These are phyloP conservation scores for Phalloptychus januarius DNA, from an alignment of 2,797 vertebrate genomes.

Conservation along the genomic window DNA sequence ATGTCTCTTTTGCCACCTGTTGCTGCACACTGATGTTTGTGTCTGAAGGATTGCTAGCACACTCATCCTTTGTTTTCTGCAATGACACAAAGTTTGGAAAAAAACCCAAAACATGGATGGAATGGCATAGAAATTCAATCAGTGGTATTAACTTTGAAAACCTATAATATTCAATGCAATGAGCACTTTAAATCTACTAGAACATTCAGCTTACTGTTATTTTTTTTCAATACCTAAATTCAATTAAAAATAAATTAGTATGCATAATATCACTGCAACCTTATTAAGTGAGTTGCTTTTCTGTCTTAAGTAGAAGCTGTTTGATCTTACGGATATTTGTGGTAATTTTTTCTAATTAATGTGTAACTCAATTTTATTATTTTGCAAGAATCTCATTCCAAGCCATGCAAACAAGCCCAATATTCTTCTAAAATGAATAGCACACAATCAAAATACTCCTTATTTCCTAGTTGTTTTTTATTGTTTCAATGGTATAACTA, in stretches of 20 bases:
- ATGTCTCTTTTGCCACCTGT: not conserved
- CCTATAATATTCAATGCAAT: not conserved
- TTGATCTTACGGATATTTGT: not conserved
- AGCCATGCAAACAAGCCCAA: not conserved
- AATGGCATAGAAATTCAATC: not conserved
- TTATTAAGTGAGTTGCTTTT: not conserved
- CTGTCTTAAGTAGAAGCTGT: not conserved
- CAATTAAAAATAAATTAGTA: not conserved
- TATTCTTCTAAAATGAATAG: constrained; percentile 1
- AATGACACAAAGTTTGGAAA: not conserved
- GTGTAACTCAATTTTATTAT: not conserved
- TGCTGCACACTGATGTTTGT: not conserved
- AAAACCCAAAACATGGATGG: not conserved
- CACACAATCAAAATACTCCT: not conserved
- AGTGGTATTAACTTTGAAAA: not conserved
- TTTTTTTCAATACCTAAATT: not conserved
- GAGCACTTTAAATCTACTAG: not conserved
- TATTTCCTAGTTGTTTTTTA: not conserved
- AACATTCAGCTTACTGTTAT: not conserved
- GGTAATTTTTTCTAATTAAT: not conserved
- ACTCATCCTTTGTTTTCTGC: not conserved
- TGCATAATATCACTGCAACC: not conserved
- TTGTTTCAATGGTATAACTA: not conserved
- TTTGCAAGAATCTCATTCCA: not conserved
- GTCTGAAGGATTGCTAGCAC: not conserved